These are phyloP conservation scores for Rhogogaster chlorosoma DNA, from an alignment of 2,888 invertebrate species.

Conservation along the genomic window DNA sequence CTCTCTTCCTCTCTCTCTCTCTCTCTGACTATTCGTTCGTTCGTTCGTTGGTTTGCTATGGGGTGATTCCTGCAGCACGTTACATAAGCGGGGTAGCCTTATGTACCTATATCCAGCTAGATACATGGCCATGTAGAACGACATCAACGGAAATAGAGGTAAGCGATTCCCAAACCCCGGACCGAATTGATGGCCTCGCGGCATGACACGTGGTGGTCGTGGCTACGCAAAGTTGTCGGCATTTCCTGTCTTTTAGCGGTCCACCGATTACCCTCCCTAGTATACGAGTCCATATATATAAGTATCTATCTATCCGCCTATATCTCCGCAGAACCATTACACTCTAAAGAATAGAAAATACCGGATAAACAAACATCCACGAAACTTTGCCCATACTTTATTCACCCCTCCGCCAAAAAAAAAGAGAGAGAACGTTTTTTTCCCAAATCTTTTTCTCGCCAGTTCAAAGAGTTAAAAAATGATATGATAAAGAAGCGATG, in stretches of 20 bases:
- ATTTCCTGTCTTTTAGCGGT: slow-evolving; percentile 46
- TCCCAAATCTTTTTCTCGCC: not conserved
- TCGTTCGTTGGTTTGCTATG: slow-evolving; percentile 18
- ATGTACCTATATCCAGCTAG: slow-evolving; percentile 29
- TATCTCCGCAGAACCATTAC: not conserved
- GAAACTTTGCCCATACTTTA: not conserved
- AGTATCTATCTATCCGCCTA: not conserved
- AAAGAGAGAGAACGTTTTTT: not conserved
- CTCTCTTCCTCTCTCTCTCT: not conserved
- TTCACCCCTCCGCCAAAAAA: too few species aligned
- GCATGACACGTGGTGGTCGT: slow-evolving; percentile 39
- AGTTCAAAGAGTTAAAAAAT: not conserved
- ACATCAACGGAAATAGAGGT: slow-evolving; percentile 48
- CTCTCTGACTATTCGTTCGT: not conserved
- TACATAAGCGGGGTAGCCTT: slow-evolving; percentile 28
- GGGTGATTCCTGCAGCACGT: slow-evolving; percentile 8
- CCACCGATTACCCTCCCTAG: not conserved
- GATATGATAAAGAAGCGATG: not conserved
- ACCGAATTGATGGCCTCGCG: slow-evolving; percentile 40
- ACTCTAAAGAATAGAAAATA: not conserved
- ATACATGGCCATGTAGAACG: slow-evolving; percentile 30
- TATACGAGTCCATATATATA: not conserved
- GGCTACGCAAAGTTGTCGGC: slow-evolving; percentile 38
- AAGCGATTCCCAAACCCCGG: slow-evolving; percentile 46
- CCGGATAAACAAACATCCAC: not conserved